Evolutionary conservation across 53 echinoderm and acorn worm genomes (phyloP).

Genomic region (Apostichopus leukothele): DNA sequence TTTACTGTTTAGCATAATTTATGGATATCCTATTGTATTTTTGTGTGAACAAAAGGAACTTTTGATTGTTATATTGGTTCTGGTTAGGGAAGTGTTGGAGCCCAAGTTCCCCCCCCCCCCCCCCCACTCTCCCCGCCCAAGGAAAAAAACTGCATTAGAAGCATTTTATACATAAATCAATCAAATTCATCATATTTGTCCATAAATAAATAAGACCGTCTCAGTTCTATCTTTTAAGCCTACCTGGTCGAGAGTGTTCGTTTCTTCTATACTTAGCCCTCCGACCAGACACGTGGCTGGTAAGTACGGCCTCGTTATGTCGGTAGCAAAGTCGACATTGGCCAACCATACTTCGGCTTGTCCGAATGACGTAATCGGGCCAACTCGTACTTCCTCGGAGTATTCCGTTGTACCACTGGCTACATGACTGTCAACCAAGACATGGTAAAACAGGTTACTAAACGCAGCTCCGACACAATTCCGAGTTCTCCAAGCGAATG

Average conservation of each 20-base stretch:
- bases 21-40: too few relatives aligned
- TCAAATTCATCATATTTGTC: not conserved
- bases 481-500: not conserved
- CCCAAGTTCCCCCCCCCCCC: not conserved
- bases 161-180: not conserved
- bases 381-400: too few relatives aligned
- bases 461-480: not conserved
- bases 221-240: not conserved
- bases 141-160: not conserved
- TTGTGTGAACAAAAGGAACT: too few relatives aligned
- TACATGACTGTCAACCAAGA: not conserved
- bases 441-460: not conserved
- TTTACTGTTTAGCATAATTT: too few relatives aligned
- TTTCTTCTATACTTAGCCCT: constrained; percentile 49
- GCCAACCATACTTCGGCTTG: constrained; percentile 69
- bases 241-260: not conserved
- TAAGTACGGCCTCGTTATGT: constrained; percentile 63
- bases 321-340: constrained; percentile 61
- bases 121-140: not conserved
- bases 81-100: not conserved
- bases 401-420: not conserved
- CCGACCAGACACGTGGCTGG: constrained; percentile 65
- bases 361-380: constrained; percentile 17
- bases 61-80: too few relatives aligned
- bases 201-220: not conserved